A percentile compares a stretch with the other conserved stretches of the same genome.
phyloP scores from a whole-genome alignment of 1,140 invertebrate species.

The Zaprionus africanus region DNA sequence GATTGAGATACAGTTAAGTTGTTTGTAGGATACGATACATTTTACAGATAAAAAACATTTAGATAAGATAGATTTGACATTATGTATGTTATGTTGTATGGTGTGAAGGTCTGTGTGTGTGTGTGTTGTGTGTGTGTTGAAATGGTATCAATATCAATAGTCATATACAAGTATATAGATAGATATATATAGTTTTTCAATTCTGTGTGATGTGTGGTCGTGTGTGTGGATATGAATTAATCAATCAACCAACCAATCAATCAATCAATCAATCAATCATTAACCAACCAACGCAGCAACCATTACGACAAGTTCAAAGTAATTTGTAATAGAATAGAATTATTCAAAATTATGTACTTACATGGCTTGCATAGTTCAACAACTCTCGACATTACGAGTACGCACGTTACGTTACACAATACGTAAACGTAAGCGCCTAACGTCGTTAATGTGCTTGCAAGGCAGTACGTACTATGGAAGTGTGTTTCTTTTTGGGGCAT shows the following conservation, averaged over 20 bases:
- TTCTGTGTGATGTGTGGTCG: constrained; percentile 45
- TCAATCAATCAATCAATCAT: constrained; percentile 77
- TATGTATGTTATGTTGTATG: constrained; percentile 17
- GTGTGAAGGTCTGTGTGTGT: constrained; percentile 12
- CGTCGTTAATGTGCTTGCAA: constrained; percentile 68
- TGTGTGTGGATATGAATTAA: constrained; percentile 59
- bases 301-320: constrained; percentile 84
- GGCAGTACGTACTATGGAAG: constrained; percentile 74
- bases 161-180: constrained; percentile 57
- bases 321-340: constrained; percentile 71
- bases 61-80: constrained; percentile 56
- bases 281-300: constrained; percentile 84
- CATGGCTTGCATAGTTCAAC: constrained; percentile 76
- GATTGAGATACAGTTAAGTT: constrained; percentile 9
- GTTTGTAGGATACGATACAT: constrained; percentile 52
- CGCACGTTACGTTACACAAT: constrained; percentile 29
- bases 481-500: constrained; percentile 34
- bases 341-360: constrained; percentile 81
- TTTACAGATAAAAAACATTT: constrained; percentile 79
- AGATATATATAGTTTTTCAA: constrained; percentile 55
- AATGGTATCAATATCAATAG: constrained; percentile 56
- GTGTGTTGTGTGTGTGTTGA: constrained; percentile 20
- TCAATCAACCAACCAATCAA: constrained; percentile 69
- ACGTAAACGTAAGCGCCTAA: constrained; percentile 28
- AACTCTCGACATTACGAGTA: constrained; percentile 57